These are phyloP conservation scores for Apodemia duryi DNA, from an alignment of 2,888 invertebrate genomes.

Conservation along the genomic window DNA sequence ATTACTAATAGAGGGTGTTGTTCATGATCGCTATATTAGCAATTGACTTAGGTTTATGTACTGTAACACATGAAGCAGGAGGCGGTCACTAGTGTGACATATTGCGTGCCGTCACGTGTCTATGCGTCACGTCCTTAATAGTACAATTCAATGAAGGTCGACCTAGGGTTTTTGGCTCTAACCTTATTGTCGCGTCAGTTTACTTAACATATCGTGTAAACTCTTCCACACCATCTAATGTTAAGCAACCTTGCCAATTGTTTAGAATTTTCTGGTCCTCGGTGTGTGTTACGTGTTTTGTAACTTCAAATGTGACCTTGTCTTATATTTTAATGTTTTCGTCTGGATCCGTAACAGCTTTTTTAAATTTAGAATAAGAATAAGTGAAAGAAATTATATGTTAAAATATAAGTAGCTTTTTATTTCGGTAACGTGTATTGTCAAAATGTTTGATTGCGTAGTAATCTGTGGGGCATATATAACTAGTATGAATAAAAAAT, in stretches of 20 bases:
- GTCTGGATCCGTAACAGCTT: too few relatives aligned
- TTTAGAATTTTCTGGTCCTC: neutral
- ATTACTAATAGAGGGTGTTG: too few relatives aligned
- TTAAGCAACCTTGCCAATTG: conserved; percentile 6
- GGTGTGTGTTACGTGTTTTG: neutral
- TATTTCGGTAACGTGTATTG: too few relatives aligned
- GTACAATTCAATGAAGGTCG: neutral
- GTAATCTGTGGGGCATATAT: too few relatives aligned
- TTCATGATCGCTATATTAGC: too few relatives aligned
- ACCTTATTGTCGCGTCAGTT: conserved; percentile 6
- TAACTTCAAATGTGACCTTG: neutral
- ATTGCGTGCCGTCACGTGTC: neutral
- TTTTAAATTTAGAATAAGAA: too few relatives aligned
- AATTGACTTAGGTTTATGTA: too few relatives aligned
- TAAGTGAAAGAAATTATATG: too few relatives aligned
- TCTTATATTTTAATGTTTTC: neutral
- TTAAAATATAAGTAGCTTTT: too few relatives aligned
- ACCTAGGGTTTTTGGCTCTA: neutral
- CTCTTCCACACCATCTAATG: conserved; percentile 6
- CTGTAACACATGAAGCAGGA: too few relatives aligned
- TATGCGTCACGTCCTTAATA: conserved; percentile 2
- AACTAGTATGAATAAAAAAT: too few relatives aligned
- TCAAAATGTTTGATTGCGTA: too few relatives aligned
- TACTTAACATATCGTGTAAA: conserved; percentile 12
- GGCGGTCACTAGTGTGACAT: neutral